Evolutionary conservation across 2,888 invertebrate genomes (phyloP), one percentile per base, ranked within the genome.

Genomic region (Clistopyga incitator): DNA sequence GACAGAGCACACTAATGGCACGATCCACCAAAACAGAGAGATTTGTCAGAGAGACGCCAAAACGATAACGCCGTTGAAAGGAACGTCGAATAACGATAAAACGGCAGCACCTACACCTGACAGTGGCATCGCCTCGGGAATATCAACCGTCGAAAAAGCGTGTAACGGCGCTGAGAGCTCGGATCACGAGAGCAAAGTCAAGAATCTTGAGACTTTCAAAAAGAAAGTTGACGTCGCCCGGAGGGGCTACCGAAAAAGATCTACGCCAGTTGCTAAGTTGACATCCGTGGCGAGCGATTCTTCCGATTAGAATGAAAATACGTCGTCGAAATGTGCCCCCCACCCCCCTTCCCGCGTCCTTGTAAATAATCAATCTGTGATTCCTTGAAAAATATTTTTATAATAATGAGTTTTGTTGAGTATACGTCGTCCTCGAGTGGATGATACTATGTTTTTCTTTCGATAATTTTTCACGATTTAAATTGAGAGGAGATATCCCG

Each of bases 361-460:
- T 92, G 91, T 92, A 92, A 80, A 92, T 91, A 91, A 88, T 88
- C 86, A 87, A 90, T 88, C 90, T 91, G 90, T 91, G 90, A 91
- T 92, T 90, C 89, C 88, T 88, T 88, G 86, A 89, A 89, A 86
- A 90, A 90, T 91, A 91, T 91, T 91, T 91, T 91, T 91, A 90
- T 91, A 91, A 90, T 85, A 89, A 85, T 90, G 86, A 90, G 88
- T 90, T 90, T 88, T 82, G 86, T 85, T 86, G 82, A 82, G 70
- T 83, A 6, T 70, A 34, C 68, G 67, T 59, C 72, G 68, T 56
- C 38, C 65, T 23, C 78, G 78, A 84, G 11, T 13, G 54, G 10
- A 54, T 56, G 42, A 25, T 20, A 82, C 81, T 76, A 59, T 85
- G 82, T 76, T 84, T 85, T 71, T 83, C 74, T 85, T 86, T 82